Percentiles rank a stretch among this genome's conserved stretches.
These are phyloP conservation scores for Caenorhabditis parvicauda DNA, from an alignment of 2,888 invertebrate species.

Conservation along the genomic window DNA sequence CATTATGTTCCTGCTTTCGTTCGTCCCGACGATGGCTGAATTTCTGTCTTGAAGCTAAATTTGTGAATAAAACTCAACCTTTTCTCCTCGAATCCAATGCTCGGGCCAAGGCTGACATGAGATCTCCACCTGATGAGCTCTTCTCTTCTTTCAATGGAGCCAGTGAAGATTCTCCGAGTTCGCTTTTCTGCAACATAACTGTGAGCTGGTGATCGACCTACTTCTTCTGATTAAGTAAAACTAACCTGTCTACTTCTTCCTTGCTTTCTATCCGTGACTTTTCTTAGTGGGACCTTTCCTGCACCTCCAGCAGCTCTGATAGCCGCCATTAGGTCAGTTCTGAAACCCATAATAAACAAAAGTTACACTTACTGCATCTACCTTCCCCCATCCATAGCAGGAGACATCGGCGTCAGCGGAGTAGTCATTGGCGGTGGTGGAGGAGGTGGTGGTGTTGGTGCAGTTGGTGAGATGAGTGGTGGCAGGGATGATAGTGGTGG, in stretches of 20 bases:
- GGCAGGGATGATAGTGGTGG: conserved; percentile 15
- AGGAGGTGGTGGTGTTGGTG: conserved; percentile 15
- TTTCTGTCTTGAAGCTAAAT: too few relatives aligned
- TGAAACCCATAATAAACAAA: too few relatives aligned
- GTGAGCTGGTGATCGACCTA: background rate
- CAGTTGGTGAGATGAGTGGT: conserved; percentile 8
- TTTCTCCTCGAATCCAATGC: conserved; percentile 42
- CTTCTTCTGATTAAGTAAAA: background rate
- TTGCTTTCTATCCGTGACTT: conserved; percentile 2
- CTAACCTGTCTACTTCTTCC: conserved; percentile 4
- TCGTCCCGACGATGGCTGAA: conserved; percentile 26
- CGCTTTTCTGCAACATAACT: conserved; percentile 8
- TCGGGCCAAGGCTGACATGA: conserved; percentile 41
- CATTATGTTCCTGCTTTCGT: background rate
- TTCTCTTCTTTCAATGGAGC: too few relatives aligned
- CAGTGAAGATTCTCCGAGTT: too few relatives aligned
- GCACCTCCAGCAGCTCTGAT: conserved; percentile 44
- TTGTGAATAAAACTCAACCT: conserved; percentile 20
- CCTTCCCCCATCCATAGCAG: background rate
- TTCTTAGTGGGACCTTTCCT: conserved; percentile 29
- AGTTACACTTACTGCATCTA: background rate
- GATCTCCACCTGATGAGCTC: conserved; percentile 26
- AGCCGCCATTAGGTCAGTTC: conserved; percentile 39
- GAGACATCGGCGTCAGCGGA: conserved; percentile 2
- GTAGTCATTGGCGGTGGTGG: conserved; percentile 16